Percentiles rank a stretch among this genome's conserved stretches.
phyloP scores from a whole-genome alignment of 2,888 invertebrate genomes.

The Disparrhopalites patrizii region DNA sequence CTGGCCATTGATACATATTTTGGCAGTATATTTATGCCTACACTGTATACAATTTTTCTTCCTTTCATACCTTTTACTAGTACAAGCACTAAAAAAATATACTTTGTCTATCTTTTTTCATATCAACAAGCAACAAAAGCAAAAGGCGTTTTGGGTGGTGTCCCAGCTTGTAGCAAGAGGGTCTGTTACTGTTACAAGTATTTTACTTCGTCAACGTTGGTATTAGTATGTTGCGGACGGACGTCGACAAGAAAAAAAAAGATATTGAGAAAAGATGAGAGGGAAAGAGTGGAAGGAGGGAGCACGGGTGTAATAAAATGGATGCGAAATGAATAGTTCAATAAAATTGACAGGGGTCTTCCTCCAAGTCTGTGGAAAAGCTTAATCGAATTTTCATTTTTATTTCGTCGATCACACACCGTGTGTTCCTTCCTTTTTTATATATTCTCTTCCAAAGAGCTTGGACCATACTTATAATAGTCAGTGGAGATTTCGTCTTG shows the following conservation, averaged over 20 bases:
- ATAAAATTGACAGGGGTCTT: slow-evolving; percentile 24
- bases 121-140: background rate
- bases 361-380: background rate
- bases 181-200: too few species aligned
- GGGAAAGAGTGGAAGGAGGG: background rate
- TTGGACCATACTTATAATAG: too few species aligned
- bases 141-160: too few species aligned
- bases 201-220: too few species aligned
- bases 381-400: slow-evolving; percentile 26
- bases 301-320: slow-evolving; percentile 11
- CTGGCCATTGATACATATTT: too few species aligned
- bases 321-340: slow-evolving; percentile 23
- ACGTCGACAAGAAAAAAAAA: too few species aligned
- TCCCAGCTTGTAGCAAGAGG: too few species aligned
- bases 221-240: too few species aligned
- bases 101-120: background rate
- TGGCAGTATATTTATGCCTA: background rate
- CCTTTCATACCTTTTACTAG: background rate
- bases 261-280: background rate
- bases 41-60: slow-evolving; percentile 6
- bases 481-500: too few species aligned
- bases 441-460: background rate
- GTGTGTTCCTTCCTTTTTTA: background rate
- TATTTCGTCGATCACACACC: slow-evolving; percentile 20
- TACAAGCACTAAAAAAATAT: background rate